phyloP scores from a whole-genome alignment of 2,888 invertebrate species.

The Rotaria macrura region DNA sequence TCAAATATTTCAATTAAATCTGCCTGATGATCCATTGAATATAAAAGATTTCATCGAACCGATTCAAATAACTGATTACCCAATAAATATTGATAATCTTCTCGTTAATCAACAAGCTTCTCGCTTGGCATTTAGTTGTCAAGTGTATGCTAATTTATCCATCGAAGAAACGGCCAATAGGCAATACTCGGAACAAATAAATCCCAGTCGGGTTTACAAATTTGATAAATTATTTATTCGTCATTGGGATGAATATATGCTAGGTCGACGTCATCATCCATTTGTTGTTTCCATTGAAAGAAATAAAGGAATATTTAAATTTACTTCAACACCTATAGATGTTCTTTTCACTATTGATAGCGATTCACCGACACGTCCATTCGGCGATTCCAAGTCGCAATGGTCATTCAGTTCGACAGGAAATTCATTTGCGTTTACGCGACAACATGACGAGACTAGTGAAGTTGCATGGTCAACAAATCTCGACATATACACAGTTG shows the following conservation, averaged over 20 bases:
- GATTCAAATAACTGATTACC: background rate
- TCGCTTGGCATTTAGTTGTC: background rate
- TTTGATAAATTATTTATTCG: background rate
- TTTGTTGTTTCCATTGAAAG: background rate
- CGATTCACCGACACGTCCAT: background rate
- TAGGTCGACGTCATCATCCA: background rate
- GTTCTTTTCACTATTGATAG: background rate
- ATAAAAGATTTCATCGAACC: background rate
- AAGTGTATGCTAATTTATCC: background rate
- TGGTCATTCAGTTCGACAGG: background rate
- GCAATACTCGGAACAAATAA: background rate
- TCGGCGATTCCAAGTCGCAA: background rate
- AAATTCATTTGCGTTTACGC: background rate
- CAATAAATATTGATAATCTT: background rate
- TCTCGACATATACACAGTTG: background rate
- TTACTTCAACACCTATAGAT: background rate
- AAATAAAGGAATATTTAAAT: background rate
- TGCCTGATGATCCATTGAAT: background rate
- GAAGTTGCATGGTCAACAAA: background rate
- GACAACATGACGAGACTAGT: background rate
- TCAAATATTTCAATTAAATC: background rate
- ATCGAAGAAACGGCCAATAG: background rate
- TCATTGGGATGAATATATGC: conserved; percentile 1
- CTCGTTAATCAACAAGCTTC: background rate
- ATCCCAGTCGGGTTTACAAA: background rate